phyloP scores from a whole-genome alignment of 2,113 vertebrate species.

The Ahaetulla prasina region DNA sequence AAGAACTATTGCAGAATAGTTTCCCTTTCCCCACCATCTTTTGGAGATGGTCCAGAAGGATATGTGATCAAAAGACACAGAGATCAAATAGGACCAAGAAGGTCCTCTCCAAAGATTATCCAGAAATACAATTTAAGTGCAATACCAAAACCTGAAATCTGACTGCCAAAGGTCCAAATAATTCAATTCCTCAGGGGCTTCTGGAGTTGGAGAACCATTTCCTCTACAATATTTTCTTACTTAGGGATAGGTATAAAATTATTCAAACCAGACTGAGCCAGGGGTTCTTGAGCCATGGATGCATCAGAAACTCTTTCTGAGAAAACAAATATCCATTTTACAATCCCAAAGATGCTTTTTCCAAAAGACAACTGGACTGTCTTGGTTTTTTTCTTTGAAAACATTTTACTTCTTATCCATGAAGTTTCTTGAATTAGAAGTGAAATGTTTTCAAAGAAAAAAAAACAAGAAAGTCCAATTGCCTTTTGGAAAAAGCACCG shows the following conservation, averaged over 20 bases:
- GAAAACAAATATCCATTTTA: not conserved
- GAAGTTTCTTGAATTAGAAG: not conserved
- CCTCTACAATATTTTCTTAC: not conserved
- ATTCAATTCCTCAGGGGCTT: not conserved
- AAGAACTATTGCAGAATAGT: not conserved
- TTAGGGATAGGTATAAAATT: not conserved
- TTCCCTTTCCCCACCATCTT: not conserved
- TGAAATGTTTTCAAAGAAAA: not conserved
- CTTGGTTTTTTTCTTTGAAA: not conserved
- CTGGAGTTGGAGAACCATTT: not conserved
- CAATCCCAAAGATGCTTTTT: not conserved
- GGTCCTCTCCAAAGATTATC: not conserved
- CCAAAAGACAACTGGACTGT: no score
- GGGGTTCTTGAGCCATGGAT: not conserved
- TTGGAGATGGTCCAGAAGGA: not conserved
- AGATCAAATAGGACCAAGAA: not conserved
- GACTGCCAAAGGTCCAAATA: not conserved
- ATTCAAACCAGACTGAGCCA: not conserved
- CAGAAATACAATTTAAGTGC: not conserved
- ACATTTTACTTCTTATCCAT: not conserved
- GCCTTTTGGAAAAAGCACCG: not conserved
- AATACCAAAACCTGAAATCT: not conserved
- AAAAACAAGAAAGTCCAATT: not conserved
- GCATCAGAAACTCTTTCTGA: not conserved
- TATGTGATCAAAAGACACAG: not conserved